Base-by-base conservation (phyloP, 1,140 invertebrate species). In the Rhynchophorus ferrugineus region DNA sequence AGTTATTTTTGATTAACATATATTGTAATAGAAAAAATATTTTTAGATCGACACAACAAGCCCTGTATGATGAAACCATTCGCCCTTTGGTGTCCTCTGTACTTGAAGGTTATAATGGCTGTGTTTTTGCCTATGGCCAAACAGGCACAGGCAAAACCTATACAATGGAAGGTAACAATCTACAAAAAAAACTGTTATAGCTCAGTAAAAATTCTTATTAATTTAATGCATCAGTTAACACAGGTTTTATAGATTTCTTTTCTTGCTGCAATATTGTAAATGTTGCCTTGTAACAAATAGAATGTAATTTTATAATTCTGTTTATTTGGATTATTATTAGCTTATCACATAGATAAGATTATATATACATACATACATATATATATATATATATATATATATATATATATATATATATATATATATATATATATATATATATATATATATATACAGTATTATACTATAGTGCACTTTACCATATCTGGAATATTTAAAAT, bases 111-210 rank as follows among this genome's bases (percentile, higher is more conserved):
- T 97, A 95, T 71, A 97, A 97, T 71, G 92, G 92, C 11, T 97
- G 94, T 54, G 93, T 97, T 49, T 96, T 97, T 73, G 94, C 94
- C 0, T 97, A 97, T 70, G 94, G 94, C 0, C 93, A 96, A 71
- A 96, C 92, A 0, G 68, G 68, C 35, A 68, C 68, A 20, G 68
- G 68, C 2, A 69, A 69, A 55, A 69, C 68, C 9, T 93, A 85
- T 67, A 96, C 93, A 1, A 96, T 97, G 93, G 91, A 95, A 75
- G 94, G 93, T 54, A 47, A 16, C 1, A 47, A 50, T n/a, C 6
- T 3, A 13, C 7, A 18, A 6, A 19, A 41, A 18, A 41, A 7
- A 8, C 38, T 17, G 18, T 17, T 13, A 41, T 41, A 18, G 19
- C 5, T 19, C 6, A 41, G 19, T 6, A 13, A 41, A 13, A 41